A percentile compares a stretch with the other conserved stretches of the same genome.
phyloP scores from a whole-genome alignment of 2,797 vertebrate species.

The Enoplosus armatus region DNA sequence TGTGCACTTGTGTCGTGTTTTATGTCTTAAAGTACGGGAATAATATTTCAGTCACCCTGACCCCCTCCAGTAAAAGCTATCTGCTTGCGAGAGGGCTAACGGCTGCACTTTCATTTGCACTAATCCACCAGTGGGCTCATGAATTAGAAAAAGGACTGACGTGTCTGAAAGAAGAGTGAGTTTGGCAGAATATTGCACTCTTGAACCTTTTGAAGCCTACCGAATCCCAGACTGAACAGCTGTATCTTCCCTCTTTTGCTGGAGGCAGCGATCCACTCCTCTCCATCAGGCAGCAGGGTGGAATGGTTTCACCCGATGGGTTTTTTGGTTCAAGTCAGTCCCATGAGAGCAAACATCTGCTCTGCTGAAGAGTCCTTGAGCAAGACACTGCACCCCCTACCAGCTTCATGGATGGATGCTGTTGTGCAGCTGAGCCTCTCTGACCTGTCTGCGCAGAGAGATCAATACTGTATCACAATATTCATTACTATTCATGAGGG shows the following conservation, averaged over 20 bases:
- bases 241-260: conserved; percentile 53
- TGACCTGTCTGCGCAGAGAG: conserved; percentile 29
- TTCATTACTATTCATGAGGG: conserved; percentile 48
- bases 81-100: conserved; percentile 29
- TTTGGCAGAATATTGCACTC: conserved; percentile 53
- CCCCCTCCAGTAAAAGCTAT: conserved; percentile 14
- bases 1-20: background rate
- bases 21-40: background rate
- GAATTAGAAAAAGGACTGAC: conserved; percentile 56
- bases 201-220: conserved; percentile 58
- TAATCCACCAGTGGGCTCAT: conserved; percentile 55
- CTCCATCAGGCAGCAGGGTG: conserved; percentile 68
- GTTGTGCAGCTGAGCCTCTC: conserved; percentile 32
- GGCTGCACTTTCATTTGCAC: conserved; percentile 47
- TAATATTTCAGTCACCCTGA: conserved; percentile 30
- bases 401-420: conserved; percentile 37
- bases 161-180: conserved; percentile 41
- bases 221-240: conserved; percentile 59
- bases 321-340: conserved; percentile 56
- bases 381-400: conserved; percentile 47
- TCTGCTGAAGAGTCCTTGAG: conserved; percentile 66
- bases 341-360: conserved; percentile 70
- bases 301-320: conserved; percentile 55
- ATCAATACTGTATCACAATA: conserved; percentile 48
- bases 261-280: conserved; percentile 51